These are phyloP conservation scores for Pseudopipra pipra DNA, from an alignment of 2,113 vertebrate genomes.

Conservation along the genomic window DNA sequence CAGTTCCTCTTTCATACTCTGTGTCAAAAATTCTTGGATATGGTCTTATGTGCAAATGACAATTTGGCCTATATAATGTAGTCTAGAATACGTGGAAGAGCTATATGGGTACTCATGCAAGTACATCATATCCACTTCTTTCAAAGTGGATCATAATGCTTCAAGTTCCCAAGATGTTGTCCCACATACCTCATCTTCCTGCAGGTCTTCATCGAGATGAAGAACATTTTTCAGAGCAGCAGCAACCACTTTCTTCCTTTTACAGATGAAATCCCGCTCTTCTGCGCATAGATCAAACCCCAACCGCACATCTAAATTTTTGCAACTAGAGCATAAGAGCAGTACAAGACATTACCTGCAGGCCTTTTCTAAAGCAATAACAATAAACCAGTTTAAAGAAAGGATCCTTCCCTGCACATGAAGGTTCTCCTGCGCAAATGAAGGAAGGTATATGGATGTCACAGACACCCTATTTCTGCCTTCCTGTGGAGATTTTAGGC, in stretches of 20 bases:
- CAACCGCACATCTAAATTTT: constrained; percentile 74
- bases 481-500: neutral
- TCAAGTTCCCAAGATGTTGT: neutral
- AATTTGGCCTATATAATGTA: neutral
- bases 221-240: constrained; percentile 74
- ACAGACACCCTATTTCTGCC: neutral
- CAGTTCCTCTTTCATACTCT: neutral
- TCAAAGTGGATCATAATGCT: neutral
- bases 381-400: neutral
- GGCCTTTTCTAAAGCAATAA: neutral
- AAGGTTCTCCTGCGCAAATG: rapidly evolving
- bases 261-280: constrained; percentile 79
- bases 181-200: constrained; percentile 72
- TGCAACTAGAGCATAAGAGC: neutral
- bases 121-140: neutral
- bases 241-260: constrained; percentile 77
- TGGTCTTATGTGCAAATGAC: neutral
- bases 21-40: neutral
- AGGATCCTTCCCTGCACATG: neutral
- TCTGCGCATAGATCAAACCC: constrained; percentile 71
- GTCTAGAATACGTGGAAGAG: neutral
- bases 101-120: neutral
- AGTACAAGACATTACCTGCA: neutral
- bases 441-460: neutral
- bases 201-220: constrained; percentile 66